Evolutionary conservation across 2,113 vertebrate genomes (phyloP), one percentile per base, ranked within the genome.

Genomic region (Cyphomyrus plagiostoma): DNA sequence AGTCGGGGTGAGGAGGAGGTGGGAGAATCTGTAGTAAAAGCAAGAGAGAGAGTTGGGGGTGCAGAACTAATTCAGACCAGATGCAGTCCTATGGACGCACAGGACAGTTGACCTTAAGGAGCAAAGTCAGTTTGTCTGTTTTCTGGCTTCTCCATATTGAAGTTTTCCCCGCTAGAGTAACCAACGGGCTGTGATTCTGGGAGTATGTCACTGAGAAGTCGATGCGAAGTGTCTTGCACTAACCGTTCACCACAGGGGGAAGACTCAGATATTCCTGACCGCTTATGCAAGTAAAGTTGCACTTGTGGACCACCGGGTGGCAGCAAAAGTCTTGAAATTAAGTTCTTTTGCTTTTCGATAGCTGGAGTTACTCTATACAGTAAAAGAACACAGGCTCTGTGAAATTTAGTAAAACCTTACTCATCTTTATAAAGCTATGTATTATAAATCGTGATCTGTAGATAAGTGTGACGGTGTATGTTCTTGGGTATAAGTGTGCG

Each of bases 41-140:
- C 62, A 30, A 70, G 62, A 70, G 91, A 50, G 77, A 87, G 86
- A 90, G 91, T 42, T 91, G 91, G 91, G 92, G 96, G 96, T 94
- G 91, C 93, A 93, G 48, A 53, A 89, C 93, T 97, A 98, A 98
- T 98, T 93, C 89, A 94, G 96, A 97, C 96, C 97, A 98, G 95
- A 96, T 96, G 95, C 89, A 91, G 89, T 80, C 49, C 89, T 70
- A 87, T 10, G 30, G 49, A 90, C 86, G 45, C 30, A n/a, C 35
- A 48, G 26, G 45, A 50, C 89, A 88, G 49, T 62, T 58, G 50
- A 49, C n/a, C 66, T 53, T 48, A 35, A 77, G 85, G 58, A 77
- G 30, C 7, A 42, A 46, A 56, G 89, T 10, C 13, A 45, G 70
- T 62, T 35, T 82, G 49, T 88, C n/a, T 87, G 62, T 46, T 74